Percentiles rank a stretch among this genome's conserved stretches.
phyloP scores from a whole-genome alignment of 1,140 invertebrate species.

The Drusus annulatus region DNA sequence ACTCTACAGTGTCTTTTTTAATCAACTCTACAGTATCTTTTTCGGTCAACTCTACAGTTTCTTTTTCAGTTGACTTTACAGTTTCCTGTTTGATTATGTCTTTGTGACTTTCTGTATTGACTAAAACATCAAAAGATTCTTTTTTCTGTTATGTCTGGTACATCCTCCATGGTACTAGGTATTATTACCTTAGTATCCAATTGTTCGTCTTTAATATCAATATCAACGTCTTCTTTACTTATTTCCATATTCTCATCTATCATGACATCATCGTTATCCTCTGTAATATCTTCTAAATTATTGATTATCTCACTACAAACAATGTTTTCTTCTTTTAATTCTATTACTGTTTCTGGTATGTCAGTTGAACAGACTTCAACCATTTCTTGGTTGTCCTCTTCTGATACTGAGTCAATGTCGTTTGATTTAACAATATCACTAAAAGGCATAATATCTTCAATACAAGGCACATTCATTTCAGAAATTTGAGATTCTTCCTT shows the following conservation, averaged over 20 bases:
- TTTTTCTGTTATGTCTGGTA: no score
- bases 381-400: constrained; percentile 34
- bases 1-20: neutral
- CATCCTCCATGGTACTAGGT: neutral
- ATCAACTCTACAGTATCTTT: no score
- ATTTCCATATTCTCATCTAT: neutral
- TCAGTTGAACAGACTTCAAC: constrained; percentile 17
- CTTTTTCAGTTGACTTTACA: no score
- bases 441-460: constrained; percentile 42
- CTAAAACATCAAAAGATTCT: no score
- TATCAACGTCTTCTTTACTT: neutral
- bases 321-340: constrained; percentile 49
- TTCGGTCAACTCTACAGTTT: no score
- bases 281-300: constrained; percentile 3
- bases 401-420: constrained; percentile 21
- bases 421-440: constrained; percentile 41
- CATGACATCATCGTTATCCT: neutral
- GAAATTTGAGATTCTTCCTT: constrained; percentile 48
- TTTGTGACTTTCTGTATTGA: no score
- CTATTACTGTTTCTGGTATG: constrained; percentile 50
- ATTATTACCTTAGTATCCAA: neutral
- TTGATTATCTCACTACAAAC: neutral
- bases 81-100: no score
- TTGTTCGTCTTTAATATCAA: neutral
- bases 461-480: constrained; percentile 51